Evolutionary conservation across 2,888 invertebrate species (phyloP).

Genomic region (Phlogophora meticulosa): DNA sequence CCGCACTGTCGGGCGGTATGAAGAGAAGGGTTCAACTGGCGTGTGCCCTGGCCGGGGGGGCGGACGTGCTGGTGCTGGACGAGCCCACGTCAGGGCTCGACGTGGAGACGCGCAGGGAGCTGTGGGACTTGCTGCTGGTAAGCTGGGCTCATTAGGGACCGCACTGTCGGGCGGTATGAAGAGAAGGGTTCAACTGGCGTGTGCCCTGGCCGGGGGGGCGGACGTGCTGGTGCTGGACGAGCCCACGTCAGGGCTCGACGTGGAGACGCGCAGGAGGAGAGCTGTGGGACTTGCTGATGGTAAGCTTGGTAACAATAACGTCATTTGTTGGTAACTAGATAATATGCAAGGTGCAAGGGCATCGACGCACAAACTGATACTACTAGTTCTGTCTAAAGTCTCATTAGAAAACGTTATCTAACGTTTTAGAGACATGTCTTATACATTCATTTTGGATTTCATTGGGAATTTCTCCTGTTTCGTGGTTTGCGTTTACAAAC

Average conservation of each 20-base stretch:
- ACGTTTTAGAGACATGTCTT: no score
- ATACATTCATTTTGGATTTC: no score
- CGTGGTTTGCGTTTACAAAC: no score
- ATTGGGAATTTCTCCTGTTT: no score
- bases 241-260: constrained; percentile 92
- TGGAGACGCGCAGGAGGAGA: constrained; percentile 76
- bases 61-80: constrained; percentile 93
- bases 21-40: constrained; percentile 95
- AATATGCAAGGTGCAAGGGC: no score
- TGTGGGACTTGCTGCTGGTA: constrained; percentile 72
- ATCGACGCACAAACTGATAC: no score
- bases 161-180: constrained; percentile 97
- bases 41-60: constrained; percentile 95
- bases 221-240: constrained; percentile 93
- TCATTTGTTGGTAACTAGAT: no score
- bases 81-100: constrained; percentile 93
- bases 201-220: constrained; percentile 95
- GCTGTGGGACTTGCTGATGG: constrained; percentile 73
- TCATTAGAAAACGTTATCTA: no score
- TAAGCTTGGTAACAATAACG: constrained; percentile 72
- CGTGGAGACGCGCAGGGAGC: constrained; percentile 75
- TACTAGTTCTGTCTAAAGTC: no score
- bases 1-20: constrained; percentile 96
- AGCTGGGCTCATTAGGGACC: no score
- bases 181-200: constrained; percentile 95